These are phyloP conservation scores for Suncus etruscus DNA, from an alignment of 2,113 vertebrate species.

Conservation along the genomic window DNA sequence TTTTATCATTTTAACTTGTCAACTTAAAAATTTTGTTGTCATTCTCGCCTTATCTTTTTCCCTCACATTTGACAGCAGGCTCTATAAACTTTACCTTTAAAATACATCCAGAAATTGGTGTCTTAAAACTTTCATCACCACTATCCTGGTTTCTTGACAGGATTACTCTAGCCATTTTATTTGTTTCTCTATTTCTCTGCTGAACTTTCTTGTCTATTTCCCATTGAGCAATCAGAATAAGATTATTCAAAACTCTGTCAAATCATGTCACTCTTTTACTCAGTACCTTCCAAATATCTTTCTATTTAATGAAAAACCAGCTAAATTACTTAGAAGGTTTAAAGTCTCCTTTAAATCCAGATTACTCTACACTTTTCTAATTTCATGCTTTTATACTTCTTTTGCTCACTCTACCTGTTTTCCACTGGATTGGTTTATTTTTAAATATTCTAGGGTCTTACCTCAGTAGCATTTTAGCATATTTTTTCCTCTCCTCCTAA, in stretches of 20 bases:
- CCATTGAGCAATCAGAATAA: not conserved
- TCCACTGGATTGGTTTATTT: not conserved
- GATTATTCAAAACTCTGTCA: constrained; percentile 25
- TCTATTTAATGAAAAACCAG: not conserved
- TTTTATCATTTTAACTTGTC: constrained; percentile 29
- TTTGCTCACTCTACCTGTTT: not conserved
- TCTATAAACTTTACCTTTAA: not conserved
- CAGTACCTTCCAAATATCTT: not conserved
- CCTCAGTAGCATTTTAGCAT: not conserved
- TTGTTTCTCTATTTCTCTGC: not conserved
- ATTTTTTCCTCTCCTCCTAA: not conserved
- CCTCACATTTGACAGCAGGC: constrained; percentile 1
- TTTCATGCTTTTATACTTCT: not conserved
- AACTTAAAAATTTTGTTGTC: not conserved
- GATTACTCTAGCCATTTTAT: not conserved
- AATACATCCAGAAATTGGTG: not conserved
- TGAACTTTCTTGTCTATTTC: not conserved
- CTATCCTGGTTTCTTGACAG: not conserved
- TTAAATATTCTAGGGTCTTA: not conserved
- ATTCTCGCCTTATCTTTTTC: not conserved
- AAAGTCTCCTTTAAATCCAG: not conserved
- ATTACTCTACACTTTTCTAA: not conserved
- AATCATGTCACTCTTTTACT: not conserved
- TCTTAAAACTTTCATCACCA: not conserved
- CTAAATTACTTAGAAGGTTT: not conserved